Conservation (phyloP, 53 echinoderm and acorn worm species). For the Paelopatides confundens region DNA sequence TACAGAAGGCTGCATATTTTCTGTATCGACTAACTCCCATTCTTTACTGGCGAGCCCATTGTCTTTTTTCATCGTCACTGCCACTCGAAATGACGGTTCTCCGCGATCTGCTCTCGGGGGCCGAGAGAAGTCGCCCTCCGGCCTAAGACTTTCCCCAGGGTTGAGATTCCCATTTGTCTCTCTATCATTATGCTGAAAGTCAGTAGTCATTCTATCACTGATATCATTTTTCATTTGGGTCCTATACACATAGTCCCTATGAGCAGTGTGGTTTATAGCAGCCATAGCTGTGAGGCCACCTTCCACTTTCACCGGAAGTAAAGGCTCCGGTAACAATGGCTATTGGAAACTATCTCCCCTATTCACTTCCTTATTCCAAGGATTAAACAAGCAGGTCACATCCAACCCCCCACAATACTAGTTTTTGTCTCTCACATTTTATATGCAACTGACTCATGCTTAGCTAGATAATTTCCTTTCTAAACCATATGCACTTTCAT, state of each 20-base stretch:
- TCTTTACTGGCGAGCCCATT: background rate
- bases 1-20: conserved; percentile 66
- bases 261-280: conserved; percentile 57
- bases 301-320: background rate
- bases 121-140: background rate
- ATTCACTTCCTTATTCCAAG: background rate
- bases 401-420: background rate
- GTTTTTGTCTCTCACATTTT: background rate
- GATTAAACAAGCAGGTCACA: conserved; percentile 11
- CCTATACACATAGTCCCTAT: conserved; percentile 64
- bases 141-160: background rate
- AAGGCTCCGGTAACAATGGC: background rate
- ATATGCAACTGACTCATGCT: background rate
- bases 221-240: conserved; percentile 6
- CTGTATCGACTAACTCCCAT: conserved; percentile 33
- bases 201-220: conserved; percentile 26
- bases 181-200: conserved; percentile 6
- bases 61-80: conserved; percentile 48
- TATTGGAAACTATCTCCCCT: conserved; percentile 1
- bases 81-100: conserved; percentile 27
- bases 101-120: background rate
- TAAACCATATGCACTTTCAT: background rate
- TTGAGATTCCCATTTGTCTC: conserved; percentile 12
- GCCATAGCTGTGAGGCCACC: conserved; percentile 51
- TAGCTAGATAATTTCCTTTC: background rate